A percentile compares a stretch with the other conserved stretches of the same genome.
Evolutionary conservation across 2,113 vertebrate genomes (phyloP).

Genomic region (Entomyzon cyanotis): DNA sequence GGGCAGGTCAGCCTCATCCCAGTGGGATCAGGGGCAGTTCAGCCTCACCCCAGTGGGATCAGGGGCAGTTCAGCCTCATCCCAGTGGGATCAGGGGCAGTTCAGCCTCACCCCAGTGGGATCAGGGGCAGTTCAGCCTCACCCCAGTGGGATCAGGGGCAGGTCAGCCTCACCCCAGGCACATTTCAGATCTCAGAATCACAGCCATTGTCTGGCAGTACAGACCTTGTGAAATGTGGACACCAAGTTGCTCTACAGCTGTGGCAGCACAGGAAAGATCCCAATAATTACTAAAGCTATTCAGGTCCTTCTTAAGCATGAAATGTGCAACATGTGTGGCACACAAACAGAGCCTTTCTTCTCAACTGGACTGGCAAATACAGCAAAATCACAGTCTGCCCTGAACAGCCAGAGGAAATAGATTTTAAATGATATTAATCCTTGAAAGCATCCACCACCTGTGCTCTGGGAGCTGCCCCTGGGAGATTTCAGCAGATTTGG

Average conservation of each 20-base stretch:
- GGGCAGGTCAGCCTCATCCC: too few species aligned
- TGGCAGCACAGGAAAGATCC: background rate
- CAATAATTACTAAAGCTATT: background rate
- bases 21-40: too few species aligned
- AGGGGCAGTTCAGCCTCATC: too few species aligned
- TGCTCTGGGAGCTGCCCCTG: background rate
- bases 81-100: too few species aligned
- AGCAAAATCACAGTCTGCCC: background rate
- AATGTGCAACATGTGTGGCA: background rate
- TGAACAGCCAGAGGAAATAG: background rate
- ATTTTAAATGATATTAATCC: background rate
- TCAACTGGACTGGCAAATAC: background rate
- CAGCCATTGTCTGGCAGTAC: background rate
- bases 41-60: too few species aligned
- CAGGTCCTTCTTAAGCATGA: background rate
- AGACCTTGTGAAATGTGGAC: background rate
- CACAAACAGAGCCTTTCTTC: background rate
- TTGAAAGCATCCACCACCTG: background rate
- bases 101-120: too few species aligned
- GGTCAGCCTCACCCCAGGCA: too few species aligned
- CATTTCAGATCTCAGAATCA: background rate
- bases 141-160: too few species aligned
- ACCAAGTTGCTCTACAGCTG: background rate
- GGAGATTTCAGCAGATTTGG: background rate
- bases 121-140: too few species aligned